phyloP scores from a whole-genome alignment of 2,113 vertebrate genomes.

The Ceuthmochares aereus region DNA sequence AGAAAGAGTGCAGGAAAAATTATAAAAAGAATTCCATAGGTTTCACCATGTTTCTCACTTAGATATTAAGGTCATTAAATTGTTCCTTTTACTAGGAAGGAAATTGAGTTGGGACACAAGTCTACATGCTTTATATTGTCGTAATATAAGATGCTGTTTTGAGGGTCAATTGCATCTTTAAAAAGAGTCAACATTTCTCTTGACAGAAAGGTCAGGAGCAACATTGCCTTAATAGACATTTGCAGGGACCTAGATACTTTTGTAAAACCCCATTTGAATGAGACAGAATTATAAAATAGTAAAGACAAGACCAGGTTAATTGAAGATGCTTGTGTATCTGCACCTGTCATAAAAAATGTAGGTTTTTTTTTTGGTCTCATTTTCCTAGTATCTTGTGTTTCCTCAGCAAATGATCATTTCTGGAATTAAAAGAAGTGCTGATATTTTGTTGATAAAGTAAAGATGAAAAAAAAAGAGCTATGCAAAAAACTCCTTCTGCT shows the following conservation, averaged over 20 bases:
- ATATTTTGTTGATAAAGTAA: neutral
- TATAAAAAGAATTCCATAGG: neutral
- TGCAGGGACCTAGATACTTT: neutral
- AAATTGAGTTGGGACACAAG: neutral
- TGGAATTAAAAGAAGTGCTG: neutral
- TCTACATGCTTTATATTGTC: neutral
- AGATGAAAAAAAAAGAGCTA: too few relatives aligned
- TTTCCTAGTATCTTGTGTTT: neutral
- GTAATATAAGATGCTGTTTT: neutral
- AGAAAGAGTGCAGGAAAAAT: neutral
- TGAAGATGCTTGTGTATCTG: neutral
- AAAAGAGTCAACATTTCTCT: neutral
- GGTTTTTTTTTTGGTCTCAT: neutral
- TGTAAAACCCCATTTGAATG: neutral
- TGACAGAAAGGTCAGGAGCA: neutral
- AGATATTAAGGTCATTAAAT: neutral
- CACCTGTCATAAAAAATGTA: neutral
- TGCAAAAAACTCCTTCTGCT: neutral
- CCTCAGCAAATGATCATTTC: neutral
- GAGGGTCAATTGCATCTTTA: neutral
- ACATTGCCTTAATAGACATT: neutral
- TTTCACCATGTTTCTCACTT: neutral
- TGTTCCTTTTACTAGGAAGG: neutral
- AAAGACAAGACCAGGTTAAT: neutral
- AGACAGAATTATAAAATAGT: neutral